phyloP scores from a whole-genome alignment of 2,797 vertebrate genomes.

The Aldrovandia affinis region DNA sequence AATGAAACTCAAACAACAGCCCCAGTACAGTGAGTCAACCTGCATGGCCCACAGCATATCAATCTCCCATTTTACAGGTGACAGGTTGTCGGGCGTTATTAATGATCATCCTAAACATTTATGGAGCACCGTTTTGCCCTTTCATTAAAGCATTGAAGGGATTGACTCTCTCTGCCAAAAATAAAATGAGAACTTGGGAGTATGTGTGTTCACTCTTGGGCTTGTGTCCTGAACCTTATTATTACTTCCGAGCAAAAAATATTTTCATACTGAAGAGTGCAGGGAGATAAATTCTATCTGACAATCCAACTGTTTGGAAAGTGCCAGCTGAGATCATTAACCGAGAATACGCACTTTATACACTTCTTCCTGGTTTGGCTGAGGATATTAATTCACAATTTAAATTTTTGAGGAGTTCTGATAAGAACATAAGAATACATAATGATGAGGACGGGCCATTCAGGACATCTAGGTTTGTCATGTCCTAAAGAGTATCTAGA shows the following conservation, averaged over 20 bases:
- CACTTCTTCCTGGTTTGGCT: background rate
- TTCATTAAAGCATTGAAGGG: slow-evolving; percentile 23
- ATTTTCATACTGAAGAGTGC: background rate
- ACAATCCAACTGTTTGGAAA: slow-evolving; percentile 6
- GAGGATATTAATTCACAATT: background rate
- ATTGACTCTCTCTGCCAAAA: slow-evolving; percentile 7
- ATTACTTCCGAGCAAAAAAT: background rate
- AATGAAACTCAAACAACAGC: background rate
- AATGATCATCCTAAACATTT: slow-evolving; percentile 25
- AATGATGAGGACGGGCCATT: no score
- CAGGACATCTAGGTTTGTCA: no score
- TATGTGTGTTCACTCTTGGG: slow-evolving; percentile 4
- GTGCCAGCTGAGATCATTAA: background rate
- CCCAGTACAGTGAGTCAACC: background rate
- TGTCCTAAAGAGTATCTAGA: no score
- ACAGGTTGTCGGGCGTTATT: slow-evolving; percentile 24
- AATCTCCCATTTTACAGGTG: slow-evolving; percentile 16
- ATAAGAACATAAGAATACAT: no score
- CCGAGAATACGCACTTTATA: background rate
- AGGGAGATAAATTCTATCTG: slow-evolving; percentile 3
- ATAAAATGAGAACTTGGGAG: background rate
- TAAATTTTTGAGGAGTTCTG: background rate
- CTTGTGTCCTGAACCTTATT: slow-evolving; percentile 1
- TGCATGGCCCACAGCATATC: background rate
- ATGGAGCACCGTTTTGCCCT: slow-evolving; percentile 7